Evolutionary conservation across 2,113 vertebrate species (phyloP).

Genomic region (Acrocephalus kingi): DNA sequence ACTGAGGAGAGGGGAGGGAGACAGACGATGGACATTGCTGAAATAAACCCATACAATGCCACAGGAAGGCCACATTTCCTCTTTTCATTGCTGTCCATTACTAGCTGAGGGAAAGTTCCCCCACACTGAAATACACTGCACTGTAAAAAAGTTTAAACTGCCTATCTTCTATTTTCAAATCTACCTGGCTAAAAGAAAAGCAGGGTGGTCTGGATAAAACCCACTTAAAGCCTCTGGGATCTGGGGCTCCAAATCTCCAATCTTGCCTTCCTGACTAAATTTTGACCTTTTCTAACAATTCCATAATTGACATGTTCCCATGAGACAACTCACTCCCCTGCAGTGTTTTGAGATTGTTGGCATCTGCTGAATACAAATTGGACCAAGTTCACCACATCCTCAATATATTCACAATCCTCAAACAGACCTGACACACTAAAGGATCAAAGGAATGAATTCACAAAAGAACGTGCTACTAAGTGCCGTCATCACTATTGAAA

Average conservation of each 20-base stretch:
- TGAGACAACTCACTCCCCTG: neutral
- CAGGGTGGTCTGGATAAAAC: neutral
- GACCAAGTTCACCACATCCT: neutral
- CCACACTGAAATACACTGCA: neutral
- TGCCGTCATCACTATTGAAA: neutral
- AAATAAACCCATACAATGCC: neutral
- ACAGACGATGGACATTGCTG: fast-evolving
- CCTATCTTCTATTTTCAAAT: neutral
- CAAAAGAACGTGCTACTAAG: neutral
- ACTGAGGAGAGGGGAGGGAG: neutral
- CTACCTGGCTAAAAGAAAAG: neutral
- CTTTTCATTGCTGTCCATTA: neutral
- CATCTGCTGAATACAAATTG: neutral
- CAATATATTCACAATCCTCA: neutral
- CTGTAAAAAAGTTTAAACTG: neutral
- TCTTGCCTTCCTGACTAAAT: neutral
- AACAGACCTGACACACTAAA: neutral
- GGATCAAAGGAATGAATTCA: neutral
- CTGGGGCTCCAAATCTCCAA: neutral
- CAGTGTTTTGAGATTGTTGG: neutral
- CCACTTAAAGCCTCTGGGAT: neutral
- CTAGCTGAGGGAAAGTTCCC: neutral
- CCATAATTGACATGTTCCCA: fast-evolving
- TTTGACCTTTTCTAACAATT: neutral
- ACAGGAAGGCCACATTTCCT: neutral